Evolutionary conservation across 2,113 vertebrate genomes (phyloP), one percentile per base, ranked within the genome.

Genomic region (Furnarius figulus): DNA sequence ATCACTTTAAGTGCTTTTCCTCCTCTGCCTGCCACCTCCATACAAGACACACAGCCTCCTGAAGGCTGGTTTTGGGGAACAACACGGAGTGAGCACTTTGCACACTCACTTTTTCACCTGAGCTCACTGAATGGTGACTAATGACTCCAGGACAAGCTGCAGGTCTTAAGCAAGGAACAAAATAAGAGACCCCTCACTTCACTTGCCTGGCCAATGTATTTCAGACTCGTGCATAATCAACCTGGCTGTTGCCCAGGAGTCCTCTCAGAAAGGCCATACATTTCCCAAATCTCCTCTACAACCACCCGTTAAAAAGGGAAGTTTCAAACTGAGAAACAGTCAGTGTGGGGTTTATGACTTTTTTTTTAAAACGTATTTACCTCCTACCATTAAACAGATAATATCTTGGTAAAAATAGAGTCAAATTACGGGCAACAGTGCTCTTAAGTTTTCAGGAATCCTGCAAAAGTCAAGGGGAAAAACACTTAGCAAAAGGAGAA

Each of bases 191-290:
- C 12, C 28, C 35, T 71, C 55, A 23, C 88, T 93, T 76, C 18
- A 14, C 28, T 77, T 3, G 0, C 67, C 47, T 31, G 23, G 85
- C 50, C 70, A 63, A 49, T 70, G 23, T 24, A 73, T 95, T 62
- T 78, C 33, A 85, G 58, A 20, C 49, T 58, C 18, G 5, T 85
- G 74, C 53, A 89, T 85, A 89, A 96, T 85, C 40, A 70, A 49
- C 33, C 72, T 93, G 90, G 79, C 83, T 83, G 25, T 24, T 62
- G 46, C 79, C 82, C 88, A 94, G 79, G 46, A 86, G 55, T 16
- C 46, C 63, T 92, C 85, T 90, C 76, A 61, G 65, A 65, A 84
- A 92, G 42, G 27, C 24, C 12, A 18, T 35, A 37, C 30, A 20
- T 86, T 77, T 59, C 88, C 10, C 20, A 86, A 76, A 16, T 66